A percentile compares a stretch with the other conserved stretches of the same genome.
Conservation (phyloP, 1,140 invertebrate genomes). For the Zaprionus kolodkinae region DNA sequence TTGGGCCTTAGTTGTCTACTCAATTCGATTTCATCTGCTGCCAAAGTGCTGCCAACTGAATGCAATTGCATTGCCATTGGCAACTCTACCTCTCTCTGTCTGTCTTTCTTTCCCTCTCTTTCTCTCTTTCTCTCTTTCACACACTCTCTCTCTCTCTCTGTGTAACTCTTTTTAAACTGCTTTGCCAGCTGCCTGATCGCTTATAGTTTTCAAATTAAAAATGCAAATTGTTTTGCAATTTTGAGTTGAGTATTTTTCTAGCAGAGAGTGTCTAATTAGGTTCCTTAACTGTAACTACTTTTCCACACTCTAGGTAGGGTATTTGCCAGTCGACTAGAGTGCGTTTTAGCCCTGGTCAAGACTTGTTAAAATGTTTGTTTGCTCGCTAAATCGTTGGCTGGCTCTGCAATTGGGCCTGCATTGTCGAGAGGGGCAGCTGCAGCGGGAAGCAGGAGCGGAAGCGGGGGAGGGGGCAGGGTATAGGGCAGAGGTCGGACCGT, state of each 20-base stretch:
- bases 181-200: neutral
- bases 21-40: constrained; percentile 73
- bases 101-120: neutral
- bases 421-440: neutral
- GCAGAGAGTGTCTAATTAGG: too few relatives aligned
- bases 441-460: too few relatives aligned
- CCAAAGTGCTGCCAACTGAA: constrained; percentile 70
- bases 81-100: constrained; percentile 27
- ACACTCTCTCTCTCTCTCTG: too few relatives aligned
- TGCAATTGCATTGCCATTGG: constrained; percentile 72
- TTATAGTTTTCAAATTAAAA: neutral
- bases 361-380: constrained; percentile 11
- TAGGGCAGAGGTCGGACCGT: neutral
- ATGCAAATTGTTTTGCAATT: too few relatives aligned
- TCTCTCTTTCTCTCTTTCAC: neutral
- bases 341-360: neutral
- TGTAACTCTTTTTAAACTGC: neutral
- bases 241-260: too few relatives aligned
- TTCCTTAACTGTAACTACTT: too few relatives aligned
- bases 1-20: constrained; percentile 55
- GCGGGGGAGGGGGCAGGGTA: too few relatives aligned
- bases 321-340: neutral
- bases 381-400: constrained; percentile 17
- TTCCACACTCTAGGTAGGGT: neutral
- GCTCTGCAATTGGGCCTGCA: constrained; percentile 23